These are phyloP conservation scores for Drosophila engyochracea DNA, from an alignment of 2,888 invertebrate species.

Conservation along the genomic window DNA sequence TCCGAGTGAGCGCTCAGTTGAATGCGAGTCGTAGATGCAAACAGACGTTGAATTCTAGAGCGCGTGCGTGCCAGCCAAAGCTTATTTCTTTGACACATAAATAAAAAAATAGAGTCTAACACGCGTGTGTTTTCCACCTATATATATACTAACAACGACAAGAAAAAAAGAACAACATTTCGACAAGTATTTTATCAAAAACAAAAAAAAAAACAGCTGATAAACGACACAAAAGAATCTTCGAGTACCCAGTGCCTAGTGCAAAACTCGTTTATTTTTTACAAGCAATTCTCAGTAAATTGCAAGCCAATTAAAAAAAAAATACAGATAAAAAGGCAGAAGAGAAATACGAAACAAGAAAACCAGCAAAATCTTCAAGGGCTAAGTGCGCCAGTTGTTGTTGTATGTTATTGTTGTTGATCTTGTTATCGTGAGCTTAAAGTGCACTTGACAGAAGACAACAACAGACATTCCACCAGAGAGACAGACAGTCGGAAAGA, in stretches of 20 bases:
- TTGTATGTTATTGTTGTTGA: constrained; percentile 33
- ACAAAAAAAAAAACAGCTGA: constrained; percentile 35
- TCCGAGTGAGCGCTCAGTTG: constrained; percentile 61
- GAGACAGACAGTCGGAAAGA: neutral
- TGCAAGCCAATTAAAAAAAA: constrained; percentile 51
- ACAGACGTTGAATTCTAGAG: constrained; percentile 59
- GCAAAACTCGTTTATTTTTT: constrained; percentile 53
- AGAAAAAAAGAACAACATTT: constrained; percentile 15
- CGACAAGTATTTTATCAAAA: constrained; percentile 52
- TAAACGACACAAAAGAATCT: constrained; percentile 43
- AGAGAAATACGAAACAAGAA: constrained; percentile 16
- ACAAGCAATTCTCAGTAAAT: constrained; percentile 37
- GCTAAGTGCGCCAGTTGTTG: constrained; percentile 44
- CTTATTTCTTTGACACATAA: constrained; percentile 9
- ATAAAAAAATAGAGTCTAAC: constrained; percentile 14
- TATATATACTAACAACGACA: constrained; percentile 11
- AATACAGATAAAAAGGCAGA: constrained; percentile 24
- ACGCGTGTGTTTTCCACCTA: constrained; percentile 25
- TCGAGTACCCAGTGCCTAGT: constrained; percentile 29
- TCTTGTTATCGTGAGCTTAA: constrained; percentile 33
- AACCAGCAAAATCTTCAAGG: constrained; percentile 39
- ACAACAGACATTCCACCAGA: constrained; percentile 19
- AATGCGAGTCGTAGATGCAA: constrained; percentile 66
- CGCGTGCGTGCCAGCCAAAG: constrained; percentile 62
- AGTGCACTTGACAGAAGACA: constrained; percentile 45